Conservation (phyloP, 2,113 vertebrate species). For the Leptobrachium leishanense region DNA sequence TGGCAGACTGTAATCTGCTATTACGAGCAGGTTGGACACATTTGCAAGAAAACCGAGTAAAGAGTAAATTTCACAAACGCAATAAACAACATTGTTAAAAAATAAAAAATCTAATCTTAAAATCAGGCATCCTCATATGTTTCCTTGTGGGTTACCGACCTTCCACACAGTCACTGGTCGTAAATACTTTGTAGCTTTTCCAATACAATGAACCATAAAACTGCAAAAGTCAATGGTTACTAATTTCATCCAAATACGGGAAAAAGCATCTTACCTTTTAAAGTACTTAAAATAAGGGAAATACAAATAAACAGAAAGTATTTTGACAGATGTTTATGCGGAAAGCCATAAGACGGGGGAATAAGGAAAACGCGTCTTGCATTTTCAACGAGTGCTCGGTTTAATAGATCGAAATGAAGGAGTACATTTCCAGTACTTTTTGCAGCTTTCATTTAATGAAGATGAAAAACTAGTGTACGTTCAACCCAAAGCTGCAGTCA, state of each 20-base stretch:
- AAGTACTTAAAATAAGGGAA: background rate
- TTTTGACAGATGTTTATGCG: conserved; percentile 4
- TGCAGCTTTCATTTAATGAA: conserved; percentile 16
- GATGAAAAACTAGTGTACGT: conserved; percentile 24
- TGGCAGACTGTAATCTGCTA: too few relatives aligned
- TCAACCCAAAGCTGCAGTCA: conserved; percentile 38
- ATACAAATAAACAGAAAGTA: background rate
- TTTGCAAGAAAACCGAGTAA: too few relatives aligned
- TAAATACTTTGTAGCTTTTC: background rate
- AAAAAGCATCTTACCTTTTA: background rate
- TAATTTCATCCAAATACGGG: background rate
- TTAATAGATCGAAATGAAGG: conserved; percentile 16
- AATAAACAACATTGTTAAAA: too few relatives aligned
- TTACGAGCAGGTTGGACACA: too few relatives aligned
- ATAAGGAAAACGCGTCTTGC: background rate
- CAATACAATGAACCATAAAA: background rate
- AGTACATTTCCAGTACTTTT: conserved; percentile 23
- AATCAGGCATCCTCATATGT: too few relatives aligned
- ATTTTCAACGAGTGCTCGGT: background rate
- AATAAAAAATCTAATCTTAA: too few relatives aligned
- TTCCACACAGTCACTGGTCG: too few relatives aligned
- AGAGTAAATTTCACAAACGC: too few relatives aligned
- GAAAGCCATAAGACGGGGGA: background rate
- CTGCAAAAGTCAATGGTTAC: background rate
- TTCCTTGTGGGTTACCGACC: too few relatives aligned